phyloP scores from a whole-genome alignment of 2,797 vertebrate species.

The Malurus leucopterus region DNA sequence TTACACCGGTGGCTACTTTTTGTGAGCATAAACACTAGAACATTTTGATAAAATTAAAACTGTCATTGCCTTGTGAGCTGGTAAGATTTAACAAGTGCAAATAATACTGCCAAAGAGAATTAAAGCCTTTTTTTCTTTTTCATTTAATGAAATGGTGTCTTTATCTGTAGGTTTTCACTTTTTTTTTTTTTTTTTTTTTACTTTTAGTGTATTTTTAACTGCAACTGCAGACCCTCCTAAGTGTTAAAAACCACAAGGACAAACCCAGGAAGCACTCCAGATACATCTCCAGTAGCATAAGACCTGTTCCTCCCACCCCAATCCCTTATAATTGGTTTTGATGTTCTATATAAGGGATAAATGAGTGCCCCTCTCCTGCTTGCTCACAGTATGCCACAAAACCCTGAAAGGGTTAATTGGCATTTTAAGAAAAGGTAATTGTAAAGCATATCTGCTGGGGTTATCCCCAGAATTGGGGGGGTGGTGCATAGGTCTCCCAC shows the following conservation, averaged over 20 bases:
- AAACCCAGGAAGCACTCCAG: constrained; percentile 9
- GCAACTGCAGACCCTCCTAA: not conserved
- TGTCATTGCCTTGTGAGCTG: constrained; percentile 24
- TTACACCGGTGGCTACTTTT: constrained; percentile 55
- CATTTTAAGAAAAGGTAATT: constrained; percentile 74
- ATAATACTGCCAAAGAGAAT: not conserved
- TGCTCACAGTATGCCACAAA: constrained; percentile 66
- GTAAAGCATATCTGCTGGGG: constrained; percentile 65
- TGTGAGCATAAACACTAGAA: constrained; percentile 31
- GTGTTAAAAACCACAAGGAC: not conserved
- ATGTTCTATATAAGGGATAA: constrained; percentile 61
- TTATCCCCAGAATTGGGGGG: constrained; percentile 71
- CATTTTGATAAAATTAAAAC: constrained; percentile 58
- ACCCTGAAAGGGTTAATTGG: constrained; percentile 75
- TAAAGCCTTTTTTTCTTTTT: not conserved
- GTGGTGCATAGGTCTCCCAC: constrained; percentile 71
- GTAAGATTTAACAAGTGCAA: constrained; percentile 36
- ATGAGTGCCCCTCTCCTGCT: constrained; percentile 56
- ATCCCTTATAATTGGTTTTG: constrained; percentile 46
- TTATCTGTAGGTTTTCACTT: constrained; percentile 21
- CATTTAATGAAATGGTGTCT: not conserved
- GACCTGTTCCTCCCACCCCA: not conserved
- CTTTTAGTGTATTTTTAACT: constrained; percentile 6
- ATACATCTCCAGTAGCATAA: constrained; percentile 6
- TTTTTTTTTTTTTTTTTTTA: not conserved